Base-by-base conservation (phyloP, 2,797 vertebrate species). In the Ptychadena robeensis region DNA sequence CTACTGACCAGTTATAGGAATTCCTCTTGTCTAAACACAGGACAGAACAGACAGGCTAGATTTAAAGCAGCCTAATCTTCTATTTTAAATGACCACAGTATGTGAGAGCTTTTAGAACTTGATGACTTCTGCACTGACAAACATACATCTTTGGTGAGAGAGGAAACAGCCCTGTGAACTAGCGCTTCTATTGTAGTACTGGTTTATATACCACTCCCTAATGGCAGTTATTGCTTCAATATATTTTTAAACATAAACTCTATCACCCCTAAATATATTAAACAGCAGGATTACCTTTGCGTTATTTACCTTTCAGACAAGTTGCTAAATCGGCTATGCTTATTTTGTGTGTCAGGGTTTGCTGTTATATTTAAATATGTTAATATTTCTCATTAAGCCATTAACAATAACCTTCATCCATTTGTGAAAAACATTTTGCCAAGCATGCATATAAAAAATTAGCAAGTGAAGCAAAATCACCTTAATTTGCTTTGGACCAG, bases 401-500 rank as follows among this genome's bases (percentile, higher is more conserved):
- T 94, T 94, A 94, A 94, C 92, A 93, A 92, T 94, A 94, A 94
- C 94, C 93, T 94, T 93, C 93, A 95, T 94, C 91, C 94, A 94
- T 92, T 94, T 95, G 92, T 93, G 93, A 96, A 96, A 96, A 95
- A 93, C 96, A 96, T 94, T 95, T 96, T 93, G 96, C 93, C 95
- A 96, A 95, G 95, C 95, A 94, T 95, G 96, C 95, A 95, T 95
- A 96, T 96, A 94, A 95, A 96, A 94, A 98, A 98, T 96, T 94
- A 96, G 96, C 96, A 96, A 94, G 94, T 96, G 96, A 96, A 96
- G 96, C 95, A 97, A 96, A 96, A 96, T 94, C 93, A 93, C 94
- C 94, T 95, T 97, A 96, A 98, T 97, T 97, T 98, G 96, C 97
- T 97, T 96, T 94, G 95, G 95, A 95, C 94, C 93, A 93, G 95